A percentile compares a stretch with the other conserved stretches of the same genome.
Evolutionary conservation across 2,797 vertebrate genomes (phyloP).

Genomic region (Pterois miles): DNA sequence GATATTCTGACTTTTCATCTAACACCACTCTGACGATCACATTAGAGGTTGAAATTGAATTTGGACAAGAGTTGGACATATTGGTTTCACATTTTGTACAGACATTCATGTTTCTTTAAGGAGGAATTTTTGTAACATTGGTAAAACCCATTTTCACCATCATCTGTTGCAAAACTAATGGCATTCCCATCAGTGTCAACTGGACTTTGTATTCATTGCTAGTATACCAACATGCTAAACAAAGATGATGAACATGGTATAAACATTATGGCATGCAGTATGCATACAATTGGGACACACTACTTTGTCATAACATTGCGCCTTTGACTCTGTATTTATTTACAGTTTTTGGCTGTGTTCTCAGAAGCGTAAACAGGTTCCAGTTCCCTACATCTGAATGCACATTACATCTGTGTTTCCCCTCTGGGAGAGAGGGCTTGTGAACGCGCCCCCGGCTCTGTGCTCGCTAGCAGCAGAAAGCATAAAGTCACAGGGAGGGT

Average conservation of each 20-base stretch:
- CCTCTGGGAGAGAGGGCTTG: slow-evolving; percentile 22
- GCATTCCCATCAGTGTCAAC: background rate
- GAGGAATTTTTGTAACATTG: background rate
- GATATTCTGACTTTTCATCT: background rate
- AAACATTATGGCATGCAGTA: background rate
- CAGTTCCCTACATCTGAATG: slow-evolving; percentile 37
- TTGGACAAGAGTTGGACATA: background rate
- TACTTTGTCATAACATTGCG: no score
- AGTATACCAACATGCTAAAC: background rate
- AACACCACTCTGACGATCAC: background rate
- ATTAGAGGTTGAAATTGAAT: background rate
- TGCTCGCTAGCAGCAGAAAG: slow-evolving; percentile 45
- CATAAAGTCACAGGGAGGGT: slow-evolving; percentile 72
- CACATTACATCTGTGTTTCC: slow-evolving; percentile 30
- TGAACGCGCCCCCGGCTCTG: slow-evolving; percentile 26
- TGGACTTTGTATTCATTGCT: background rate
- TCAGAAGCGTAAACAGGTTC: slow-evolving; percentile 23
- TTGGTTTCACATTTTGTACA: background rate
- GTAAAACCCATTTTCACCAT: background rate
- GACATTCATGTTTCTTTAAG: background rate
- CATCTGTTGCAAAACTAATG: background rate
- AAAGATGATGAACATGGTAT: background rate
- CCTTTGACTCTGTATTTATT: background rate
- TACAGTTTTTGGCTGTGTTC: slow-evolving; percentile 14
- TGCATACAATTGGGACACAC: no score